These are phyloP conservation scores for Stenolophus ochropezus DNA, from an alignment of 2,888 invertebrate species.

Conservation along the genomic window DNA sequence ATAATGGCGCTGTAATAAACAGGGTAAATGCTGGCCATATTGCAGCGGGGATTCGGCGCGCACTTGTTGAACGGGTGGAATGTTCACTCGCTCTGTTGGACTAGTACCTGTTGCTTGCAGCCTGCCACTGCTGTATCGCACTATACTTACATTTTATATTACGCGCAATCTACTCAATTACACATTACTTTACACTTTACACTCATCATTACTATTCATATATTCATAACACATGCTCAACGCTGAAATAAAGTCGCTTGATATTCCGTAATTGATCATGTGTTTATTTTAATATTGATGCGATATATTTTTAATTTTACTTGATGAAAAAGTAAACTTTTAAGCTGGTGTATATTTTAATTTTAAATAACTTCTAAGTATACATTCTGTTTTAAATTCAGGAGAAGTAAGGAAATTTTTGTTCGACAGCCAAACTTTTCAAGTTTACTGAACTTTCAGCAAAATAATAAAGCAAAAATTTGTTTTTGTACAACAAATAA, in stretches of 20 bases:
- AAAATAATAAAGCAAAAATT: not conserved
- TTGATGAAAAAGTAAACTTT: not conserved
- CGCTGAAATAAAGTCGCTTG: not conserved
- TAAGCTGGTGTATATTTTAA: not conserved
- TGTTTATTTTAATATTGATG: too few species aligned
- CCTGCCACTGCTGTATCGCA: not conserved
- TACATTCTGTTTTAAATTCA: conserved; percentile 41
- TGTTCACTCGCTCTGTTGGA: conserved; percentile 5
- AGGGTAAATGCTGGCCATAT: not conserved
- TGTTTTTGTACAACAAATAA: not conserved
- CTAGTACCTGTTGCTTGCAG: conserved; percentile 40
- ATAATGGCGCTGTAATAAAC: not conserved
- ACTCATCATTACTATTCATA: not conserved
- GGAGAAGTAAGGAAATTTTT: not conserved
- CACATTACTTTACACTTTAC: not conserved
- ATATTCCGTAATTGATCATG: not conserved
- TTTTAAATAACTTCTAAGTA: conserved; percentile 14
- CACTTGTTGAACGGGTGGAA: conserved; percentile 41
- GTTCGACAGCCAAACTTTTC: conserved; percentile 1
- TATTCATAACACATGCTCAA: not conserved
- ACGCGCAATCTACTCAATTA: not conserved
- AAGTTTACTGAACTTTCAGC: not conserved
- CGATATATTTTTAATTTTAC: not conserved
- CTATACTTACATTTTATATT: conserved; percentile 3
- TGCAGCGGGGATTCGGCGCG: conserved; percentile 15